phyloP scores from a whole-genome alignment of 2,888 invertebrate species.

The Philopedon plagiatum region DNA sequence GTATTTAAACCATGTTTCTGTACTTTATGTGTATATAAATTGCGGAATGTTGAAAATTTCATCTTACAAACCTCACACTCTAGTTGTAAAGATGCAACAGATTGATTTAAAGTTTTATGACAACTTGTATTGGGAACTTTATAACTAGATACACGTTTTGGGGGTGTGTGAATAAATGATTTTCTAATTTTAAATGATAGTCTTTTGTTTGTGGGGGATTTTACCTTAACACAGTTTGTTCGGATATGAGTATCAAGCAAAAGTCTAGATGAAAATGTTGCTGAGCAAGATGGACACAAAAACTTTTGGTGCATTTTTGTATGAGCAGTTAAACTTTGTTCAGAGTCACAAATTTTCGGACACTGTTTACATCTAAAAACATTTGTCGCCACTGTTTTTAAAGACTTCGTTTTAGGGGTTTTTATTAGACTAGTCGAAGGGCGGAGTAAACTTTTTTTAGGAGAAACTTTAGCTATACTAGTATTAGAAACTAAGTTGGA shows the following conservation, averaged over 20 bases:
- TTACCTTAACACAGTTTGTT: constrained; percentile 62
- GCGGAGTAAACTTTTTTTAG: constrained; percentile 54
- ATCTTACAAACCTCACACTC: constrained; percentile 61
- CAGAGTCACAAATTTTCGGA: constrained; percentile 59
- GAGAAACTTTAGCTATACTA: constrained; percentile 57
- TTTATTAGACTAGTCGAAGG: constrained; percentile 43
- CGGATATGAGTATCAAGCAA: constrained; percentile 63
- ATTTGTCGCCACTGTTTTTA: not conserved
- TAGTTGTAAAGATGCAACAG: constrained; percentile 36
- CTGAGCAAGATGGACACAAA: constrained; percentile 60
- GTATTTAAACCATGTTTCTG: constrained; percentile 60
- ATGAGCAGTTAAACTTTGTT: constrained; percentile 57
- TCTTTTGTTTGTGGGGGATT: constrained; percentile 48
- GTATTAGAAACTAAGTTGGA: constrained; percentile 60
- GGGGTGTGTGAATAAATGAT: constrained; percentile 51
- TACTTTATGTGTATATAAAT: constrained; percentile 55
- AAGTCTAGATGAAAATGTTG: constrained; percentile 61
- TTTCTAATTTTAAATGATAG: constrained; percentile 55
- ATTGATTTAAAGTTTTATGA: not conserved
- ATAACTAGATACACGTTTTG: constrained; percentile 28
- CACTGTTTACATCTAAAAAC: constrained; percentile 61
- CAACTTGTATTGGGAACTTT: not conserved
- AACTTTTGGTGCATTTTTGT: constrained; percentile 60
- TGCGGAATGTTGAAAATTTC: constrained; percentile 59
- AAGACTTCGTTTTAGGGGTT: constrained; percentile 19